These are phyloP conservation scores for Dolichopus griseipennis DNA, from an alignment of 2,888 invertebrate genomes.

Conservation along the genomic window DNA sequence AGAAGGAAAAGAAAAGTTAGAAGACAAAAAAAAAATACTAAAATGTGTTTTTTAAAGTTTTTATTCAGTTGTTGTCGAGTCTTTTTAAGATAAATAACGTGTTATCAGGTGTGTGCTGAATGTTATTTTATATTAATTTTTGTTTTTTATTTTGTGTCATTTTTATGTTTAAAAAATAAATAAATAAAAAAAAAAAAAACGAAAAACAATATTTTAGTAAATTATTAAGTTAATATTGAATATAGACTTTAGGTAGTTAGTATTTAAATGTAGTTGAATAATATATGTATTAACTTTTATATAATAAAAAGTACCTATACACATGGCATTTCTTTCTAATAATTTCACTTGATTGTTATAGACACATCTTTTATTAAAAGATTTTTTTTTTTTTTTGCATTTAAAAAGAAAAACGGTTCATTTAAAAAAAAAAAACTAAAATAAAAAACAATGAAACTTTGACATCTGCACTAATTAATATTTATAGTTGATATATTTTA, in stretches of 20 bases:
- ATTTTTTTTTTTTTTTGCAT: too few species aligned
- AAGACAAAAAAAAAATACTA: too few species aligned
- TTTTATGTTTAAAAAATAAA: neutral
- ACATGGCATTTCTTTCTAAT: too few species aligned
- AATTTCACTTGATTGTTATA: too few species aligned
- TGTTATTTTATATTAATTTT: neutral
- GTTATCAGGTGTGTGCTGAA: neutral
- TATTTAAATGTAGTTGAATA: too few species aligned
- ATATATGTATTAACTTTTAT: too few species aligned
- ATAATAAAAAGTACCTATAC: too few species aligned
- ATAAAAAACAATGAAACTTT: neutral
- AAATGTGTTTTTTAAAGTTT: neutral
- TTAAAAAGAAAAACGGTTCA: too few species aligned
- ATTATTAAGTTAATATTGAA: neutral
- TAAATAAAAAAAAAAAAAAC: neutral
- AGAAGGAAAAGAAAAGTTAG: too few species aligned
- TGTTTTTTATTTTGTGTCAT: neutral
- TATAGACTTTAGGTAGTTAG: neutral
- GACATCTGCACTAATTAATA: neutral
- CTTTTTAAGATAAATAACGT: neutral
- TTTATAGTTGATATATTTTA: neutral
- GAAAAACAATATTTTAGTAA: neutral
- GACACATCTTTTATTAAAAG: too few species aligned
- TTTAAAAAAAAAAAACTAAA: neutral
- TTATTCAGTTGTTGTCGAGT: constrained; percentile 2